Base-by-base conservation (phyloP, 2,888 invertebrate species). In the Phengaris arion region DNA sequence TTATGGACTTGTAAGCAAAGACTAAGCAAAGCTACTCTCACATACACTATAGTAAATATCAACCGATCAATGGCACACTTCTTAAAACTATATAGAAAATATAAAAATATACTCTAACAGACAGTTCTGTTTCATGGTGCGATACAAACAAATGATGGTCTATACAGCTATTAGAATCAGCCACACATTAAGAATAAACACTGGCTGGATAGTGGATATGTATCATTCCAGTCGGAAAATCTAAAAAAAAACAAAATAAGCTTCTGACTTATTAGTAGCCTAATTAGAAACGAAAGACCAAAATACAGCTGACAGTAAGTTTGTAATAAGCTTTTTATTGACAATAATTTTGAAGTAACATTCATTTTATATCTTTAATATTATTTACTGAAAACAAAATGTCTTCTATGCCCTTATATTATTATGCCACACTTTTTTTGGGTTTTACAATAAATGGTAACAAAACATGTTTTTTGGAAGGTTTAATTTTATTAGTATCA, bases 1-100 rank as follows among this genome's bases (percentile, higher is more conserved):
- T 85, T 89, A 90, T 84, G 89, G 91, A 92, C 92, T 92, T 87
- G 83, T 88, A 87, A 89, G 86, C 87, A 84, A 90, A 89, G 89
- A 88, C 87, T 83, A 86, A 86, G 87, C 86, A 84, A 86, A 87
- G 80, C 85, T 84, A 85, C 87, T 82, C 86, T 82, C 85, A 35
- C 68, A 13, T 83, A 85, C 82, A 86, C 81, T 83, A 82, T 83
- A 80, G 82, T 54, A n/a, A 55, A 13, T 82, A 83, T 82, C 82
- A 78, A 78, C 80, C 78, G 83, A 84, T 85, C 82, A 82, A 85
- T 80, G 79, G 82, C 83, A 83, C 84, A 83, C 83, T 84, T 84
- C 82, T 59, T 46, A 69, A 69, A 75, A 69, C 54, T 48, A 75
- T 75, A 74, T 69, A 74, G 68, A 74, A 69, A 69, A 22, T 69